Conservation (phyloP, 2,113 vertebrate species). For the Calyptomena viridis region DNA sequence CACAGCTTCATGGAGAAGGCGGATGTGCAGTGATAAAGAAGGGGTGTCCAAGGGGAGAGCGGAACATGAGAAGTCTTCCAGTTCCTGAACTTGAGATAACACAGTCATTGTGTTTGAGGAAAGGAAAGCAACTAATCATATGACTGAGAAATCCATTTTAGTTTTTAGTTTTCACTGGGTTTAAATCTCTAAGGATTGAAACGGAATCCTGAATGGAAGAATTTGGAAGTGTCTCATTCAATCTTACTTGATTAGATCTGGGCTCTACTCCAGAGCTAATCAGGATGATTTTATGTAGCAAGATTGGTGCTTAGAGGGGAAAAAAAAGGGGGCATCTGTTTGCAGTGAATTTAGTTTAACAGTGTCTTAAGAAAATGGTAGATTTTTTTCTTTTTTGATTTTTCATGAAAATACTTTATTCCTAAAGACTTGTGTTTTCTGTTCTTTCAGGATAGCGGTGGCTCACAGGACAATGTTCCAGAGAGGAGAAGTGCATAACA, state of each 20-base stretch:
- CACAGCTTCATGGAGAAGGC: not conserved
- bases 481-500: slow-evolving; percentile 93
- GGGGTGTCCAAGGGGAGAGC: not conserved
- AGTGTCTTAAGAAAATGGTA: not conserved
- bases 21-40: not conserved
- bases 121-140: not conserved
- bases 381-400: not conserved
- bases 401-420: not conserved
- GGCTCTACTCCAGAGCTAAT: slow-evolving; percentile 21
- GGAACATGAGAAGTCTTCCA: not conserved
- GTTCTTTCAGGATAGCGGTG: slow-evolving; percentile 88
- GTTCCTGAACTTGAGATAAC: not conserved
- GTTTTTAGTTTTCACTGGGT: not conserved
- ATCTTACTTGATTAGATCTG: not conserved
- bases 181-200: not conserved
- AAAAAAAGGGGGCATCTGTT: not conserved
- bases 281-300: not conserved
- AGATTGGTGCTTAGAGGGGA: not conserved
- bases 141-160: not conserved
- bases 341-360: not conserved
- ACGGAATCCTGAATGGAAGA: not conserved
- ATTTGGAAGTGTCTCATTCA: not conserved
- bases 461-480: slow-evolving; percentile 95
- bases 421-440: slow-evolving; percentile 30
- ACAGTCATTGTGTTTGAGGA: not conserved